Conservation (phyloP, 2,113 vertebrate genomes). For the Stictonetta naevosa region DNA sequence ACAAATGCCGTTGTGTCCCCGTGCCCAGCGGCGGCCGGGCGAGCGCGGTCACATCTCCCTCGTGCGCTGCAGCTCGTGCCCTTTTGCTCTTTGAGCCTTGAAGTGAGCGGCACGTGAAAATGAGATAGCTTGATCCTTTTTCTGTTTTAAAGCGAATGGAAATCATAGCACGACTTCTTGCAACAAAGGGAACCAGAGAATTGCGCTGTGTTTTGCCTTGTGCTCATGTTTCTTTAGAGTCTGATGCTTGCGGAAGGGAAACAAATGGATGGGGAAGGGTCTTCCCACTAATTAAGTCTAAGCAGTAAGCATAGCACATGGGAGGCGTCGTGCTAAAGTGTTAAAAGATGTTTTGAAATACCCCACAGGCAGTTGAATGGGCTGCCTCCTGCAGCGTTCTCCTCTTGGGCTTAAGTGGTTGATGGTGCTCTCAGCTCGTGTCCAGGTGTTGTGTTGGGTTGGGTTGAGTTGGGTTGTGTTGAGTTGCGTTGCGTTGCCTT, state of each 20-base stretch:
- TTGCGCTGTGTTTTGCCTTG: background rate
- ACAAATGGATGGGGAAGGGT: background rate
- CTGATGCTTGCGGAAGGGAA: background rate
- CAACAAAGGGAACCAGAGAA: background rate
- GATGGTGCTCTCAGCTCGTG: fast-evolving
- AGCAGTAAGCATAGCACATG: background rate
- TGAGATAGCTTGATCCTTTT: fast-evolving
- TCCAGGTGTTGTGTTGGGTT: background rate
- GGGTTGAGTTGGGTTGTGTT: too few species aligned
- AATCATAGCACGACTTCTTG: fast-evolving
- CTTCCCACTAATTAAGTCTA: background rate
- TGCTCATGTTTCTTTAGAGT: background rate
- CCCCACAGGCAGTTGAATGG: fast-evolving
- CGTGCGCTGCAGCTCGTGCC: background rate
- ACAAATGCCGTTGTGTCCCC: fast-evolving
- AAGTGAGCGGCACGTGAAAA: background rate
- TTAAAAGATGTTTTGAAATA: background rate
- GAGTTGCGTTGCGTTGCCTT: too few species aligned
- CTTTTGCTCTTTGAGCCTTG: background rate
- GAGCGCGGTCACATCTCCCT: background rate
- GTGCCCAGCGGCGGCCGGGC: background rate
- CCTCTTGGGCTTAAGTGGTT: background rate
- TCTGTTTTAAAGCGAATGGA: background rate
- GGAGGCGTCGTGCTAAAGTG: fast-evolving
- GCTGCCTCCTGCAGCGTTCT: background rate